Conservation (phyloP, 1,140 invertebrate species). For the Solenopsis fugax region DNA sequence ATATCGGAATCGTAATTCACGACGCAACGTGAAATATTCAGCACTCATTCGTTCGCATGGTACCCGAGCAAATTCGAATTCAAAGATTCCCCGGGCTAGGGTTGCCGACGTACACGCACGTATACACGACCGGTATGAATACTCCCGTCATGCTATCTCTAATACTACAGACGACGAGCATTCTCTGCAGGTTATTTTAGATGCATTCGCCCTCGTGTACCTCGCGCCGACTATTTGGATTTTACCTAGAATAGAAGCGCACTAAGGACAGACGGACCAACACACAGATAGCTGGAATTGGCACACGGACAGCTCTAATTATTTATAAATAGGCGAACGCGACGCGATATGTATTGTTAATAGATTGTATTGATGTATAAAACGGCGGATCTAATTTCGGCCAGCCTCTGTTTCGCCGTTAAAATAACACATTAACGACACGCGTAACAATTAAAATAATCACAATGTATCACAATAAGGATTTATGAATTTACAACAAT, state of each 20-base stretch:
- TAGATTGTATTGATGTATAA: constrained; percentile 40
- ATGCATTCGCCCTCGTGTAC: constrained; percentile 64
- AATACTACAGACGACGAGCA: constrained; percentile 69
- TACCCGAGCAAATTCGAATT: not conserved
- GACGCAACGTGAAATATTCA: constrained; percentile 55
- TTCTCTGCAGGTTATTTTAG: constrained; percentile 69
- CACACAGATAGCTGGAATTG: constrained; percentile 62
- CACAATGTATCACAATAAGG: too few relatives aligned
- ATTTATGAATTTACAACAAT: not conserved
- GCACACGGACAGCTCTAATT: constrained; percentile 44
- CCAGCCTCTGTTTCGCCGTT: not conserved
- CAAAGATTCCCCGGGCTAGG: constrained; percentile 7
- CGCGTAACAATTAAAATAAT: not conserved
- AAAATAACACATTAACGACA: not conserved
- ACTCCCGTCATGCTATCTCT: constrained; percentile 49
- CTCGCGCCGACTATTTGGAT: constrained; percentile 57
- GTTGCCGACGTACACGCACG: constrained; percentile 39
- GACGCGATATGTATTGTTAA: constrained; percentile 1
- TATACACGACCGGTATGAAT: constrained; percentile 25
- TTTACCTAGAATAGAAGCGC: constrained; percentile 48
- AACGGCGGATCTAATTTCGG: constrained; percentile 11
- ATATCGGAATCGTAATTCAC: constrained; percentile 41
- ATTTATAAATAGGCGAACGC: constrained; percentile 47
- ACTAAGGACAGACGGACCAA: constrained; percentile 33
- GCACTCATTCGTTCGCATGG: not conserved